Conservation (phyloP, 2,113 vertebrate species). For the Xiphophorus couchianus region DNA sequence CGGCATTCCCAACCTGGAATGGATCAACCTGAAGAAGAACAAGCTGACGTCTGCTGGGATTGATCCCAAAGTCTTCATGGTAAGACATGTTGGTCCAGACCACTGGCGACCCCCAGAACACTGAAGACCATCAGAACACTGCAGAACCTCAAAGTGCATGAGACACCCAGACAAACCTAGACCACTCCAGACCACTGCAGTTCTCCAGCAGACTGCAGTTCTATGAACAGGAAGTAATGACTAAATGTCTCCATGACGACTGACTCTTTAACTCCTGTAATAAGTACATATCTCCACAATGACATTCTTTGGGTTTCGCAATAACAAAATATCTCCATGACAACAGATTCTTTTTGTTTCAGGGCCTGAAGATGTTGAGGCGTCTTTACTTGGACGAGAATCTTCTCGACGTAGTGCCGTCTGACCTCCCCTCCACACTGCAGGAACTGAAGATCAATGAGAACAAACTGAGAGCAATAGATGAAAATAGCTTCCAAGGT, state of each 20-base stretch:
- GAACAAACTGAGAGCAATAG: conserved; percentile 85
- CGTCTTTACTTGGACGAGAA: conserved; percentile 94
- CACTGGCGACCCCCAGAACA: neutral
- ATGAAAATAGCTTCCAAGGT: conserved; percentile 86
- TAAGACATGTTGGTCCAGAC: conserved; percentile 67
- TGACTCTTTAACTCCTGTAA: too few species aligned
- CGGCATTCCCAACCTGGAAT: conserved; percentile 92
- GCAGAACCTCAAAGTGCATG: too few species aligned
- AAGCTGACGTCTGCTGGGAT: conserved; percentile 85
- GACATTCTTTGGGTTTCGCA: too few species aligned
- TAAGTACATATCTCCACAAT: too few species aligned
- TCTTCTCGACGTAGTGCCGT: conserved; percentile 82
- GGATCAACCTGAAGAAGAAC: conserved; percentile 95
- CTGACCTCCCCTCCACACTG: conserved; percentile 84
- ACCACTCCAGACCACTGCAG: neutral
- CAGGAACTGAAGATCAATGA: conserved; percentile 97
- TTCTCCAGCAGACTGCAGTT: too few species aligned
- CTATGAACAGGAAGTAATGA: neutral
- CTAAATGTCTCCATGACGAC: neutral
- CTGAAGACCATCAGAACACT: too few species aligned
- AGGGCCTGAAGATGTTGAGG: conserved; percentile 88
- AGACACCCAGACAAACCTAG: too few species aligned
- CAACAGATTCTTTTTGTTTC: neutral
- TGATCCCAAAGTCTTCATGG: conserved; percentile 86
- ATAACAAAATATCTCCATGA: too few species aligned